Conservation (phyloP, 2,888 invertebrate genomes). For the Teleiodes luculella region DNA sequence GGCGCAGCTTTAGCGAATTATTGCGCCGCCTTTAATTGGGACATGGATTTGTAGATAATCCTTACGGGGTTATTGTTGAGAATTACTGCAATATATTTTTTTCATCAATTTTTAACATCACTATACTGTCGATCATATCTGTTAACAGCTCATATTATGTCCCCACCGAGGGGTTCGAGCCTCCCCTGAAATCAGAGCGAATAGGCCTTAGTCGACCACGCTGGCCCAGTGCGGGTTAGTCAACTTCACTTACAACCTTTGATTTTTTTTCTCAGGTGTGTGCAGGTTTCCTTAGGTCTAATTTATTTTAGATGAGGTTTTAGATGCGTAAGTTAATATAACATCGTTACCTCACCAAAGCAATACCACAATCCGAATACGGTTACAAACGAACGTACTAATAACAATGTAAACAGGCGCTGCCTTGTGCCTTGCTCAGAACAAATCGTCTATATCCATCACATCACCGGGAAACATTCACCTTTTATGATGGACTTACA, state of each 20-base stretch:
- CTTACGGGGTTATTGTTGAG: neutral
- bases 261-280: too few species aligned
- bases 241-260: too few species aligned
- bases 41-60: conserved; percentile 35
- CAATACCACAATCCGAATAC: conserved; percentile 44
- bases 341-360: neutral
- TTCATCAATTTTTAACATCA: neutral
- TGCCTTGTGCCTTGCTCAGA: conserved; percentile 37
- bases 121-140: too few species aligned
- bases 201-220: too few species aligned
- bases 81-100: neutral
- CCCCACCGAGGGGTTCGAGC: too few species aligned
- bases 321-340: neutral
- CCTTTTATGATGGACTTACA: conserved; percentile 56
- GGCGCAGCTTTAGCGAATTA: conserved; percentile 48
- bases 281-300: too few species aligned
- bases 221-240: too few species aligned
- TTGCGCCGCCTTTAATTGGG: conserved; percentile 54
- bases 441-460: conserved; percentile 56
- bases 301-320: too few species aligned
- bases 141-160: too few species aligned
- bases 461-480: conserved; percentile 46
- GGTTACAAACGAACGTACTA: conserved; percentile 46
- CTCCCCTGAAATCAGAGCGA: too few species aligned
- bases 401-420: conserved; percentile 50